Evolutionary conservation across 2,888 invertebrate species (phyloP).

Genomic region (Ormyrus labotus): DNA sequence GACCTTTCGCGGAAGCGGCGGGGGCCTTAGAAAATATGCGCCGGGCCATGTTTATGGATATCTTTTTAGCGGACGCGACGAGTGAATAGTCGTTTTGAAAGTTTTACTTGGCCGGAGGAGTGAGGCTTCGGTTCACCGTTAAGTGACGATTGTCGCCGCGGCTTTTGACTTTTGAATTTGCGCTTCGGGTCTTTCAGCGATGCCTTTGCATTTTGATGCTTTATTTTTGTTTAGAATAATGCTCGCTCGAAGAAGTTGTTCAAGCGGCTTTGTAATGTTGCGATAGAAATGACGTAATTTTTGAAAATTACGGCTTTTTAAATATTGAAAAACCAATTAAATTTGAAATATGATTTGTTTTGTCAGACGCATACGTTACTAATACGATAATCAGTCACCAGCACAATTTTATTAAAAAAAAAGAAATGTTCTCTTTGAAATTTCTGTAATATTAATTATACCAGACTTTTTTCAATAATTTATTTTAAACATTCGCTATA

Average conservation of each 20-base stretch:
- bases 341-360: too few species aligned
- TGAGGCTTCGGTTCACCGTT: slow-evolving; percentile 21
- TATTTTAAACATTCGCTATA: too few species aligned
- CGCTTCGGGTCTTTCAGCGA: background rate
- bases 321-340: too few species aligned
- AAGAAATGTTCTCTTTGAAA: too few species aligned
- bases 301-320: too few species aligned
- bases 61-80: slow-evolving; percentile 9
- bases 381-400: too few species aligned
- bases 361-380: too few species aligned
- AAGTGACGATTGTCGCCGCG: slow-evolving; percentile 25
- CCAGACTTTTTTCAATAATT: too few species aligned
- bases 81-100: slow-evolving; percentile 43
- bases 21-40: slow-evolving; percentile 20
- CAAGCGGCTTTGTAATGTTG: too few species aligned
- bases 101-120: background rate
- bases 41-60: slow-evolving; percentile 1
- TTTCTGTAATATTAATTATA: too few species aligned
- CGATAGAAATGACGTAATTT: too few species aligned
- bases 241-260: background rate
- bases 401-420: too few species aligned
- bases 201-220: background rate
- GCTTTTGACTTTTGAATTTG: slow-evolving; percentile 27
- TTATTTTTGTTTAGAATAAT: background rate
- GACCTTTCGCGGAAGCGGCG: slow-evolving; percentile 58